Conservation (phyloP, 37 sponge, comb jelly and placozoan genomes). For the Tethya wilhelma region DNA sequence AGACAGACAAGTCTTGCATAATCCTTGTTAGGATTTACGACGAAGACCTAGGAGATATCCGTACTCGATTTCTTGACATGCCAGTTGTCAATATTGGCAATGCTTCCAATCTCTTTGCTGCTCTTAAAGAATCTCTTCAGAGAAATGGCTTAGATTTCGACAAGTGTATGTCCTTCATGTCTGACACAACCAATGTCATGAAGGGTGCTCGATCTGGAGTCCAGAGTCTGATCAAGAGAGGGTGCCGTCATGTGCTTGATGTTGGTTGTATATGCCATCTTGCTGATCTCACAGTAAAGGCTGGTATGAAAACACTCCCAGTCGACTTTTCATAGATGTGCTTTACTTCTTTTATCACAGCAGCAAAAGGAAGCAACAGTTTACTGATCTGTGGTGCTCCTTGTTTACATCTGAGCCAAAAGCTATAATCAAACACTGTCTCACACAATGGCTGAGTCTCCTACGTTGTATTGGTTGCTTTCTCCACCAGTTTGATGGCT, state of each 20-base stretch:
- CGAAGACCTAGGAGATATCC: constrained; percentile 2
- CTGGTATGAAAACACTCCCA: constrained; percentile 35
- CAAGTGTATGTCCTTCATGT: constrained; percentile 35
- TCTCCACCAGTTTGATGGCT: constrained; percentile 34
- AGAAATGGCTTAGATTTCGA: constrained; percentile 40
- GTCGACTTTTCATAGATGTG: constrained; percentile 51
- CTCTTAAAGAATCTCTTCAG: constrained; percentile 38
- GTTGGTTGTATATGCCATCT: constrained; percentile 50
- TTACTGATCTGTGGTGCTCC: constrained; percentile 47
- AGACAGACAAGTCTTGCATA: constrained; percentile 44
- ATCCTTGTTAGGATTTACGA: neutral
- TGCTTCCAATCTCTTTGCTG: constrained; percentile 48
- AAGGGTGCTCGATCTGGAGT: neutral
- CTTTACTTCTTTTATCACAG: constrained; percentile 52
- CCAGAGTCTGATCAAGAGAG: neutral
- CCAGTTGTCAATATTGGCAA: constrained; percentile 56
- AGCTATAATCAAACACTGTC: constrained; percentile 54
- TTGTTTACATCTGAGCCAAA: constrained; percentile 45
- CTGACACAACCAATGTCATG: neutral
- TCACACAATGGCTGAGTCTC: constrained; percentile 56
- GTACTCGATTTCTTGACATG: constrained; percentile 50
- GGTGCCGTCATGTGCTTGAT: constrained; percentile 15
- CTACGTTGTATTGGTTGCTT: constrained; percentile 41
- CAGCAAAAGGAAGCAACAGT: constrained; percentile 56
- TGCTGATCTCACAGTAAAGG: constrained; percentile 42